Base-by-base conservation (phyloP, 2,113 vertebrate species). In the Sula dactylatra region DNA sequence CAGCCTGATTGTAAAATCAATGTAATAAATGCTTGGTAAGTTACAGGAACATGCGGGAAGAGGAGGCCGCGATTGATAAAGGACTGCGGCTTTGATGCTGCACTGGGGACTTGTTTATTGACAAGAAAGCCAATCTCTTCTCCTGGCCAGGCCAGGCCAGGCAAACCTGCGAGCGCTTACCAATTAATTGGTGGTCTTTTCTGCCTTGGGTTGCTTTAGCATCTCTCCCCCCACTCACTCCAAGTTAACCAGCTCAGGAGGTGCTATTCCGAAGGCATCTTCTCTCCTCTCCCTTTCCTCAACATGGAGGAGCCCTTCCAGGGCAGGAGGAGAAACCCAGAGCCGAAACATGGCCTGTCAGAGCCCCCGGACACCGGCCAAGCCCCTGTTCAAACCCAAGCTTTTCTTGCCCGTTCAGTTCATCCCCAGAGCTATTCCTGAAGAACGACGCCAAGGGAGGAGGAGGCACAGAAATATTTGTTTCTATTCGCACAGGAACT, bases 1-100 rank as follows among this genome's bases (percentile, higher is more conserved):
- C 98, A 98, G 98, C 98, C 99, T 99, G 98, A 99, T 99, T 99
- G 99, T 98, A 99, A 99, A 99, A 99, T 99, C 99, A 99, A 99
- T 99, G 98, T 98, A 92, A 98, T 99, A 99, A 99, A 99, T 99
- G 98, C 99, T 99, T 99, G 99, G 99, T 99, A 99, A 99, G 99
- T 99, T 99, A 99, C 99, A 99, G 99, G 99, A 99, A 99, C 98
- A 99, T 98, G 98, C 98, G 98, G 98, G 99, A 99, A 99, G 99
- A 98, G 98, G 98, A 98, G 99, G 98, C 98, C 98, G 94, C 98
- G 99, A 99, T 98, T 99, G 99, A 99, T 99, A 99, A 99, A 99
- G 99, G 98, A 98, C 98, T 98, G 98, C 98, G 97, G 98, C 98
- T 99, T 99, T 99, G 99, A 99, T 99, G 98, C 98, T 99, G 98